Base-by-base conservation (phyloP, 2,888 invertebrate species). In the Lymantria dispar region DNA sequence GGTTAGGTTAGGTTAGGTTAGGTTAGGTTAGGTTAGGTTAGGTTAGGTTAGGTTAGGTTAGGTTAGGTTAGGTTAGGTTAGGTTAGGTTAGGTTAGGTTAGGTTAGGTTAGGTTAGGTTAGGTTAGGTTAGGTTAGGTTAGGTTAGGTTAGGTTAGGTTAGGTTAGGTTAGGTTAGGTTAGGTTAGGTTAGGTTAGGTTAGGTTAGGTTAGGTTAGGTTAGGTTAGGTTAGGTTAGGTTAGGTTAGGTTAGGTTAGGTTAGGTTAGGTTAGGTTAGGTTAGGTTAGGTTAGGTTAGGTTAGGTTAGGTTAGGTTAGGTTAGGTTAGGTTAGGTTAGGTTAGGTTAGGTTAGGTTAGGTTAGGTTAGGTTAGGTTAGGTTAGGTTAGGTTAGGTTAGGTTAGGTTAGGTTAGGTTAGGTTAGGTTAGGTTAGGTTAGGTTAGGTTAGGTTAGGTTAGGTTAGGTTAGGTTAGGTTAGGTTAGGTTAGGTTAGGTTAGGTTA, bases 321-420 rank as follows among this genome's bases (percentile, higher is more conserved):
- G 56, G 52, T 56, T 56, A 56, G 56, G 56, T 56, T 56, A 56
- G 56, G 56, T 56, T 56, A 56, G 56, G 52, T 56, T 52, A 52
- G 56, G 52, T 56, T 56, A 56, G 56, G 52, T 56, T 52, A 52
- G 56, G 52, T 56, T 52, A 52, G 56, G 56, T 56, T 56, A 55
- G 55, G 55, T 55, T 55, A 55, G 55, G 55, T 55, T 56, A 56
- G 56, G 56, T 56, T 56, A 56, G 56, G 56, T 56, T 56, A 56
- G 56, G 56, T 56, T 56, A 56, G 54, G 54, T 56, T 56, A 56
- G 56, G 56, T 56, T 56, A 56, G 56, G 56, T 56, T 56, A 56
- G 56, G 54, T 55, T 55, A 55, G 55, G 55, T 55, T 53, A 51
- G 51, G 56, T 52, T 52, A 52, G 46, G 56, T 55, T 55, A 55